These are phyloP conservation scores for Enteromius anoplus DNA, from an alignment of 2,797 vertebrate species.

Conservation along the genomic window DNA sequence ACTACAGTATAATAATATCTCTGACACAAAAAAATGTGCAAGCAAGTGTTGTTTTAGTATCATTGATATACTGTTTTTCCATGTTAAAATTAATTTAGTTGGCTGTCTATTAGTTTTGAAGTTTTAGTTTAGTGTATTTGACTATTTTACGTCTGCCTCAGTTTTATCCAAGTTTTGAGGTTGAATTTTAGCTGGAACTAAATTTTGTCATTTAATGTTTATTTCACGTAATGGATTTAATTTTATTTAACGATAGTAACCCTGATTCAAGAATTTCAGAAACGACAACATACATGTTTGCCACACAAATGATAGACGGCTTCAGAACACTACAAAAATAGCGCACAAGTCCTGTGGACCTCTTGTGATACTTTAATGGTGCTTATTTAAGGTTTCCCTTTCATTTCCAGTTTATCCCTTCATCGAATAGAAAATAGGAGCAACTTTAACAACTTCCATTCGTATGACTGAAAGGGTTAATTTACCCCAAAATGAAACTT, in stretches of 20 bases:
- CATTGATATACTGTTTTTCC: background rate
- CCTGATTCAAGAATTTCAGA: background rate
- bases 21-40: background rate
- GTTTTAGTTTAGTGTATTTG: background rate
- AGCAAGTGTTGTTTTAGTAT: background rate
- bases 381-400: conserved; percentile 13
- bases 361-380: conserved; percentile 22
- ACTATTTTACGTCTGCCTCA: background rate
- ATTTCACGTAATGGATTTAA: background rate
- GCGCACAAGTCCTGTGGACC: background rate
- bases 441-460: background rate
- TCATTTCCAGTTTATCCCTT: background rate
- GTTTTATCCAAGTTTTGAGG: background rate
- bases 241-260: background rate
- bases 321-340: background rate
- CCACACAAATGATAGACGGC: background rate
- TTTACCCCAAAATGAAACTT: background rate
- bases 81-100: background rate
- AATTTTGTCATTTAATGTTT: background rate
- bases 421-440: conserved; percentile 15
- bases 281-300: background rate
- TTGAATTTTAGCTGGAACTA: background rate
- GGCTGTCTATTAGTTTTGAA: background rate
- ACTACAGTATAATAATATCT: background rate
- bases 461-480: background rate